These are phyloP conservation scores for Marmota flaviventris DNA, from an alignment of 2,113 vertebrate species.

Conservation along the genomic window DNA sequence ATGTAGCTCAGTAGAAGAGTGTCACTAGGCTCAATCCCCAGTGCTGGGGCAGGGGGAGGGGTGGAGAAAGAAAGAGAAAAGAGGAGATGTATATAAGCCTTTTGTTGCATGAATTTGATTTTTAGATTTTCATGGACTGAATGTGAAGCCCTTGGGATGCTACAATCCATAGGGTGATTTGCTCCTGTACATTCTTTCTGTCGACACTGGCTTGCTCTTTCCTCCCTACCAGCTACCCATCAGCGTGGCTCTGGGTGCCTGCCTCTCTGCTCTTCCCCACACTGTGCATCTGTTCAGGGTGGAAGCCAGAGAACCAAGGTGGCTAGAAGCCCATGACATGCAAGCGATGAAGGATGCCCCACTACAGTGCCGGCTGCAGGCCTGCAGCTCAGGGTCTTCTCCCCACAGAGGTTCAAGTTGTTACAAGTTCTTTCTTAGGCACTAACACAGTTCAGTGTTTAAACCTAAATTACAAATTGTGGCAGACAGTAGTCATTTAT, in stretches of 20 bases:
- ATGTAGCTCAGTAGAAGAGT: neutral
- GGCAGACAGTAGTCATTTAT: neutral
- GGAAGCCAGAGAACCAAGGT: neutral
- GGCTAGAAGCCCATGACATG: slow-evolving; percentile 10
- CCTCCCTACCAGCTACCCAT: neutral
- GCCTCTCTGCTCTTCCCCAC: neutral
- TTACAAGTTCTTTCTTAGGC: neutral
- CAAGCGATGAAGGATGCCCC: neutral
- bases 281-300: neutral
- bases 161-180: neutral
- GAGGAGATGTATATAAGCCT: slow-evolving; percentile 66
- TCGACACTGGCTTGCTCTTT: neutral
- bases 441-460: neutral
- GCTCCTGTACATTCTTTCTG: neutral
- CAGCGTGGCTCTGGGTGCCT: neutral
- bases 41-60: neutral
- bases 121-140: slow-evolving; percentile 62
- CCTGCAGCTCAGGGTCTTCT: neutral
- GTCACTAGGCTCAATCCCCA: too few relatives aligned
- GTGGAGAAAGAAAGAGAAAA: neutral
- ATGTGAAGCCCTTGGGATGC: neutral
- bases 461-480: slow-evolving; percentile 24
- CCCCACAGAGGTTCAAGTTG: neutral
- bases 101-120: slow-evolving; percentile 86
- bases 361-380: neutral